Base-by-base conservation (phyloP, 2,888 invertebrate species). In the Andrena flavipes region DNA sequence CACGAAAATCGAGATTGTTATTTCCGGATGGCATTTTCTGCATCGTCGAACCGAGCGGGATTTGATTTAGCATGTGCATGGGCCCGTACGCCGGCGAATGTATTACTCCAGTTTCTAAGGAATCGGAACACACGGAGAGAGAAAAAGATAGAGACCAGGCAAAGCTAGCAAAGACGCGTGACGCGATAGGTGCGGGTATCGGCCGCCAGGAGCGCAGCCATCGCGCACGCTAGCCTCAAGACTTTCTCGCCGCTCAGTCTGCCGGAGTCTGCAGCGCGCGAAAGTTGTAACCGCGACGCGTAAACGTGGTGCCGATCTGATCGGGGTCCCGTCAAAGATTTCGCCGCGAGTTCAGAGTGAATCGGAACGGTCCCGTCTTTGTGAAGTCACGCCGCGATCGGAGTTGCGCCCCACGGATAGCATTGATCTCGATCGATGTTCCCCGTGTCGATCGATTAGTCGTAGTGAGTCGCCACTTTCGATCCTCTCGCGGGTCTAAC, bases 251-350 rank as follows among this genome's bases (percentile, higher is more conserved):
- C 86, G 82, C 81, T 92, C 92, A 92, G 93, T 92, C 87, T 86
- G 91, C 91, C 90, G 91, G 90, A 91, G 92, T 89, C 90, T 88
- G 86, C 84, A 88, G 89, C 88, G 90, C 89, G 91, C 84, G 87
- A 62, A 33, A 67, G 80, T 86, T 59, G 87, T 65, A 72, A 10
- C 54, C 35, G 71, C 35, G 71, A 73, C 68, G 59, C 30, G 67
- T 73, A 23, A 56, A 23, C 23, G 56, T 56, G 56, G 56, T 56
- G 56, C 23, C 56, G 10, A 23, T 56, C 56, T 10, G 23, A 23
- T 10, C 13, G 10, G 56, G 56, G 4, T 20, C 26, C 56, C 56
- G 23, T 23, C 10, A n/a, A 8, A 56, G 56, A 26, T 23, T 23
- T 23, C 56, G 23, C 26, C 23, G 10, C 23, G 23, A 23, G 20